phyloP scores from a whole-genome alignment of 1,140 invertebrate species.

The Oedothorax gibbosus region DNA sequence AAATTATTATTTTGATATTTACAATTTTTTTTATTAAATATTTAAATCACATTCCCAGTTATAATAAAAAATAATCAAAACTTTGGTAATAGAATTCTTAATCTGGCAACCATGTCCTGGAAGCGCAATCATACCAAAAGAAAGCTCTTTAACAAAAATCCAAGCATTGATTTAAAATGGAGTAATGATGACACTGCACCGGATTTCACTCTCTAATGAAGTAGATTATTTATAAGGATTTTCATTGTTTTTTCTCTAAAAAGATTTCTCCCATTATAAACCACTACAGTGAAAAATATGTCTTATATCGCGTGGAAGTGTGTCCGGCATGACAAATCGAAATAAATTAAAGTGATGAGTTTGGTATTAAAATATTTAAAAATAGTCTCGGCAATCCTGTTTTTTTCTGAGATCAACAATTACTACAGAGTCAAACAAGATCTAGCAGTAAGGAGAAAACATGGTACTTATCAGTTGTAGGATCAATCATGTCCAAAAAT shows the following conservation, averaged over 20 bases:
- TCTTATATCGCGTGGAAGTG: slow-evolving; percentile 14
- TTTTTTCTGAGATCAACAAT: slow-evolving; percentile 45
- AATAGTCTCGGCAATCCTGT: slow-evolving; percentile 33
- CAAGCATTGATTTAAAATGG: slow-evolving; percentile 18
- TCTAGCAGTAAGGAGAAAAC: not conserved
- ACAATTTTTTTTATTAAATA: too few species aligned
- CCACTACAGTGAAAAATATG: slow-evolving; percentile 58
- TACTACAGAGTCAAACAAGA: slow-evolving; percentile 21
- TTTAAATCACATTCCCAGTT: too few species aligned
- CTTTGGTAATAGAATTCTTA: too few species aligned
- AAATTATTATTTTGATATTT: too few species aligned
- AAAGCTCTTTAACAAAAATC: slow-evolving; percentile 46
- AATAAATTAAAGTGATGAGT: slow-evolving; percentile 42
- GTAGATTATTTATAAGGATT: not conserved
- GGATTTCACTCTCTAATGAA: slow-evolving; percentile 37
- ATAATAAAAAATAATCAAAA: too few species aligned
- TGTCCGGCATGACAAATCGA: slow-evolving; percentile 27
- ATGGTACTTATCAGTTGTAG: not conserved
- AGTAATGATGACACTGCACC: slow-evolving; percentile 45
- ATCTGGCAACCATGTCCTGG: too few species aligned
- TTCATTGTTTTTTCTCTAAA: slow-evolving; percentile 17
- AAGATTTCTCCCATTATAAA: slow-evolving; percentile 48
- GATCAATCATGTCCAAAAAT: not conserved
- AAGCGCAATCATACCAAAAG: slow-evolving; percentile 2
- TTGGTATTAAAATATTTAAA: slow-evolving; percentile 53